Evolutionary conservation across 2,113 vertebrate species (phyloP).

Genomic region (Cebidichthys violaceus): DNA sequence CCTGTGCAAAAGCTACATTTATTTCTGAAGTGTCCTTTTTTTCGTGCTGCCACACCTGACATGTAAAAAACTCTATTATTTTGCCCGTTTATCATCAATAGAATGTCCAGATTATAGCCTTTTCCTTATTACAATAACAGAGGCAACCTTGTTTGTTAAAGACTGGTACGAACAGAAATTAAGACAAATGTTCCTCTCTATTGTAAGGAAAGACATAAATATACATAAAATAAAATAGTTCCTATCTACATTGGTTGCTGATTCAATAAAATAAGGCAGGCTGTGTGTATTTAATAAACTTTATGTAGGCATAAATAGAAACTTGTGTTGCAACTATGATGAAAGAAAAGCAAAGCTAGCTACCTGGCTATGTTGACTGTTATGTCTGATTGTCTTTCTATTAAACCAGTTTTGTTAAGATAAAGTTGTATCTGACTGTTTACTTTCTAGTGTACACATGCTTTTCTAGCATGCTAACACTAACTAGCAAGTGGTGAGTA

Average conservation of each 20-base stretch:
- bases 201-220: not conserved
- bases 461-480: conserved; percentile 24
- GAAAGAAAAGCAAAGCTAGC: not conserved
- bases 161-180: not conserved
- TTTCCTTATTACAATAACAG: not conserved
- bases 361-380: not conserved
- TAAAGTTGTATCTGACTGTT: not conserved
- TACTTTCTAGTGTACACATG: not conserved
- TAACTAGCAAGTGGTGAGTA: not conserved
- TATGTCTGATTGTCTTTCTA: not conserved
- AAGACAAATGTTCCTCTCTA: not conserved
- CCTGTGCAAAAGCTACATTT: not conserved
- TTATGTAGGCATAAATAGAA: not conserved
- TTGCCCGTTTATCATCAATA: no score
- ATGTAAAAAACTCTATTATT: not conserved
- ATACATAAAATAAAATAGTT: not conserved
- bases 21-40: not conserved
- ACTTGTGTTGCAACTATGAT: not conserved
- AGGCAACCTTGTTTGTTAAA: not conserved
- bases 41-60: not conserved
- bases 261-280: not conserved
- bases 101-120: not conserved
- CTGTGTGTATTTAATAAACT: not conserved
- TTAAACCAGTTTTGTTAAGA: not conserved
- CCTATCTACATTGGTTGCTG: not conserved